These are phyloP conservation scores for Epinephelus moara DNA, from an alignment of 2,113 vertebrate genomes.

Conservation along the genomic window DNA sequence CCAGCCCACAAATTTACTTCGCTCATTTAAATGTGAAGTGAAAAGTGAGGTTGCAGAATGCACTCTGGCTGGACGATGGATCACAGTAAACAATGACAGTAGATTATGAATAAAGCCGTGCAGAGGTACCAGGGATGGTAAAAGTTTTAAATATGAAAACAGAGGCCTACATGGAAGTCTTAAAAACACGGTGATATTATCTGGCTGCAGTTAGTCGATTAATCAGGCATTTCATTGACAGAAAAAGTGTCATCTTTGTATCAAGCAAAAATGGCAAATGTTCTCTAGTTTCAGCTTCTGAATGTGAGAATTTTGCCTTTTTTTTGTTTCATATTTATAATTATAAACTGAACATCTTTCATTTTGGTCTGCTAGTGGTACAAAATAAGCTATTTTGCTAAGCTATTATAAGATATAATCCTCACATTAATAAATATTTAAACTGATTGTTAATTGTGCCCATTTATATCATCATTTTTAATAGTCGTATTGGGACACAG, in stretches of 20 bases:
- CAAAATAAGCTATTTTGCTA: not conserved
- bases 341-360: not conserved
- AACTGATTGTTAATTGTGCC: not conserved
- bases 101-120: slow-evolving; percentile 1
- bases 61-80: not conserved
- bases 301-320: not conserved
- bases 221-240: not conserved
- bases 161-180: not conserved
- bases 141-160: too few species aligned
- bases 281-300: not conserved
- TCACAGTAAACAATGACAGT: not conserved
- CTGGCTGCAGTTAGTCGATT: not conserved
- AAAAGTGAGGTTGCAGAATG: slow-evolving; percentile 10
- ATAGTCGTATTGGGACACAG: not conserved
- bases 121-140: not conserved
- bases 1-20: slow-evolving; percentile 20
- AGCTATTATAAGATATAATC: too few species aligned
- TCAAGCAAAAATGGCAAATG: not conserved
- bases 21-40: slow-evolving; percentile 5
- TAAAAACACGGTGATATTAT: not conserved
- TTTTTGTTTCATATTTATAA: not conserved
- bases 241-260: not conserved
- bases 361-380: not conserved
- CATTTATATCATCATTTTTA: not conserved
- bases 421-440: not conserved